Base-by-base conservation (phyloP, 2,113 vertebrate genomes). In the Pygoscelis antarcticus region DNA sequence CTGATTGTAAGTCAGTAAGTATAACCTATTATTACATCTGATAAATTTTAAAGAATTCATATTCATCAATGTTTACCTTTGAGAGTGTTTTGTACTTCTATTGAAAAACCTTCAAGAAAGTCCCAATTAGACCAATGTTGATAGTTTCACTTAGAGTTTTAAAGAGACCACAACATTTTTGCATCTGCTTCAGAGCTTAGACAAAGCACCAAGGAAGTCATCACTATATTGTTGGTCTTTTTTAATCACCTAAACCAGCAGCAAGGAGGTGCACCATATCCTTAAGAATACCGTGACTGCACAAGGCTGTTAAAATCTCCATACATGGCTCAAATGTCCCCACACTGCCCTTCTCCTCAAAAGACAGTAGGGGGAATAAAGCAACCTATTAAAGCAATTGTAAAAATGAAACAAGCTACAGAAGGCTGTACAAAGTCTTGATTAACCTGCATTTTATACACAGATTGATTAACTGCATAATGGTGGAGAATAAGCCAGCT, bases 281-380 rank as follows among this genome's bases (percentile, higher is more conserved):
- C 11, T 58, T 30, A 36, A 46, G 5, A 64, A 51, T 42, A 75
- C 12, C 0, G 0, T 16, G 29, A 32, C 20, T 57, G 11, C 19
- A 26, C 11, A 51, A 69, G 7, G 23, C 18, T 47, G 8, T 47
- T 54, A 70, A 68, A 78, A 8, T 34, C 49, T 49, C 23, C 22
- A 11, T 8, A 26, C 0, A 0, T 3, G 2, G 34, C 26, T 90
- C 55, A 64, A 34, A 17, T 13, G 11, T 36, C 8, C 27, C 14
- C 3, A 2, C 21, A 27, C 34, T 26, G 13, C 44, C 16, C 12
- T 54, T 75, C 32, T 58, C 60, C 32, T 77, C 32, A 32, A 19
- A 42, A 46, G 20, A 42, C 20, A 38, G 22, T 11, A 42, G 29
- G 3, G 15, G 12, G 19, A 4, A 71, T 40, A 42, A 85, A 89